These are phyloP conservation scores for Apocheima hispidaria DNA, from an alignment of 2,888 invertebrate species.

Conservation along the genomic window DNA sequence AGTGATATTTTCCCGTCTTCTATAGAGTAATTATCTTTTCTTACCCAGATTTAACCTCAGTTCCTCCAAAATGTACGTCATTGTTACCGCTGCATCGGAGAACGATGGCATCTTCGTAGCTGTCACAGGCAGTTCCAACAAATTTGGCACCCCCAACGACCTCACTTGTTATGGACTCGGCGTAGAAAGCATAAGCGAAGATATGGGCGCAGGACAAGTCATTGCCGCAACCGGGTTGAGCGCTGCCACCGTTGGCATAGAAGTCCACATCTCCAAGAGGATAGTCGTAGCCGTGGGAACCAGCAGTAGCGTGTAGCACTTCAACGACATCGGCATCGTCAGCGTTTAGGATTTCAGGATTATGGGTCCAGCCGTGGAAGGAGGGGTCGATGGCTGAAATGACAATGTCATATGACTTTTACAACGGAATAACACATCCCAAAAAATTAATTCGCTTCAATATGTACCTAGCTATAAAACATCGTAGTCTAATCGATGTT, in stretches of 20 bases:
- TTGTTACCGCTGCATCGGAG: conserved; percentile 60
- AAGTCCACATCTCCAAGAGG: conserved; percentile 76
- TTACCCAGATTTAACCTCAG: conserved; percentile 60
- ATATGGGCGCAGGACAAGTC: conserved; percentile 64
- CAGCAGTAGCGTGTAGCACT: conserved; percentile 73
- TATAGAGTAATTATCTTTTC: conserved; percentile 11
- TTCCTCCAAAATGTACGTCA: conserved; percentile 68
- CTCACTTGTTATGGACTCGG: conserved; percentile 66
- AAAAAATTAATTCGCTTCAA: too few relatives aligned
- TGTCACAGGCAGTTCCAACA: conserved; percentile 68
- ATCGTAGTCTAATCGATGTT: too few relatives aligned
- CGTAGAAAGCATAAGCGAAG: conserved; percentile 66
- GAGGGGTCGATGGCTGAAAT: conserved; percentile 77
- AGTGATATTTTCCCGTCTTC: too few relatives aligned
- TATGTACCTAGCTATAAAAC: too few relatives aligned
- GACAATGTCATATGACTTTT: neutral
- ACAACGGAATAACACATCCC: too few relatives aligned
- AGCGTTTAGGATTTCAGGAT: conserved; percentile 62
- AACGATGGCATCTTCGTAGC: conserved; percentile 58
- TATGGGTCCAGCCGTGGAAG: conserved; percentile 73
- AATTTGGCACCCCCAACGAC: conserved; percentile 55
- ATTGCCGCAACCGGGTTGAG: conserved; percentile 65
- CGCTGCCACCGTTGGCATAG: conserved; percentile 75
- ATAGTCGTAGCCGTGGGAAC: conserved; percentile 67
- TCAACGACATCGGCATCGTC: conserved; percentile 72